Evolutionary conservation across 1,140 invertebrate genomes (phyloP), one percentile per base, ranked within the genome.

Genomic region (Lutraria rhynchaena): DNA sequence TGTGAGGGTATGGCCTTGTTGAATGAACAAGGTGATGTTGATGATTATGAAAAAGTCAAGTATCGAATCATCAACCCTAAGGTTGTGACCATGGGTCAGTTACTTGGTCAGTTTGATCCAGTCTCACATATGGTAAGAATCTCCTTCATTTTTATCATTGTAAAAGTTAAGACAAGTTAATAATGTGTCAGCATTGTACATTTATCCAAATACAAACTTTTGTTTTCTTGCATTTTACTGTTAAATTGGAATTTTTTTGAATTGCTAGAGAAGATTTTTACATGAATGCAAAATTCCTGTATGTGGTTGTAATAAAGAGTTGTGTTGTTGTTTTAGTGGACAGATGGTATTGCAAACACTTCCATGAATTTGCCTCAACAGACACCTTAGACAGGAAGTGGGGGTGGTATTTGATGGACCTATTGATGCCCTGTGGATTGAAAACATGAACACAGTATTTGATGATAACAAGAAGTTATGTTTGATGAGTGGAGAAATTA

Each of bases 1-100:
- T 96, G 95, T 3, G 95, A 96, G 61, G 94, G 95, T 0, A 92
- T 98, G 61, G 94, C 94, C 0, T 94, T 95, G 49, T 86, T 93
- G 67, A 84, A 87, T 67, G 85, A 89, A 60, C 85, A 91, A 81
- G 89, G 87, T 24, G 81, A 86, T 46, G 57, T 77, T 37, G 87
- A 90, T 22, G 91, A 92, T 11, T 93, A 87, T 78, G 91, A 92
- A 76, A 89, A 86, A 70, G 92, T 93, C 29, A 83, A 90, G 31
- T 91, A 87, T 76, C 82, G 87, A 15, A 91, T 90, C 49, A 92
- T 93, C 80, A 93, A 93, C 82, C 92, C 92, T 24, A 93, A 93
- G 83, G 83, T 92, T 33, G 92, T 93, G 76, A 92, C 92, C 15
- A 93, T 93, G 91, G 92, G 92, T 55, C 92, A 93, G 83, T 80